phyloP scores from a whole-genome alignment of 2,888 invertebrate genomes.

The Cryptocheilus praepositus region DNA sequence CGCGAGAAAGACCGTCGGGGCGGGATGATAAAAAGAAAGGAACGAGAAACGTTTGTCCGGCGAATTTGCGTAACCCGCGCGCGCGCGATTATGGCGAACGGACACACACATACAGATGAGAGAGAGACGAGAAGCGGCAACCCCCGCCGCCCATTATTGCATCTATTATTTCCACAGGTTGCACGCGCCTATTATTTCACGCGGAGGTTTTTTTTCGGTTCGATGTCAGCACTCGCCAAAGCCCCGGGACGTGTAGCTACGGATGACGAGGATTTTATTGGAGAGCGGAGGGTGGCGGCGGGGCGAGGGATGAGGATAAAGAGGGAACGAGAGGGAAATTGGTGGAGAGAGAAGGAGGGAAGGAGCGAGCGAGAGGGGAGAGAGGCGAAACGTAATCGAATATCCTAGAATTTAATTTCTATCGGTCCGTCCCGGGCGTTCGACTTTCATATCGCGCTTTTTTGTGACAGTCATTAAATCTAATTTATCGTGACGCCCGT shows the following conservation, averaged over 20 bases:
- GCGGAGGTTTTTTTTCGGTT: conserved; percentile 38
- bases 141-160: conserved; percentile 30
- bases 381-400: conserved; percentile 70
- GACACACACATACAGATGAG: no score
- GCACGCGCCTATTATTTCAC: conserved; percentile 47
- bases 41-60: conserved; percentile 5
- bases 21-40: background rate
- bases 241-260: conserved; percentile 43
- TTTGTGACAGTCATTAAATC: conserved; percentile 72
- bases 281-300: conserved; percentile 28
- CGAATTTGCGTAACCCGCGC: background rate
- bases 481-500: conserved; percentile 69
- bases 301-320: conserved; percentile 22
- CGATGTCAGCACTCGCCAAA: conserved; percentile 44
- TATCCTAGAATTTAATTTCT: conserved; percentile 74
- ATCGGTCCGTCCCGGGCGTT: conserved; percentile 66
- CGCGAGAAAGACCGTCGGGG: conserved; percentile 3
- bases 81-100: background rate
- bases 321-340: conserved; percentile 27
- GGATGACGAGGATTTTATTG: conserved; percentile 52
- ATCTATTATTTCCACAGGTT: conserved; percentile 48
- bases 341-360: conserved; percentile 30
- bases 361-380: conserved; percentile 34
- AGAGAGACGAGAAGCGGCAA: background rate
- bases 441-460: conserved; percentile 74